Percentiles rank a stretch among this genome's conserved stretches.
Conservation (phyloP, 2,113 vertebrate genomes). For the Sylvilagus bachmani region DNA sequence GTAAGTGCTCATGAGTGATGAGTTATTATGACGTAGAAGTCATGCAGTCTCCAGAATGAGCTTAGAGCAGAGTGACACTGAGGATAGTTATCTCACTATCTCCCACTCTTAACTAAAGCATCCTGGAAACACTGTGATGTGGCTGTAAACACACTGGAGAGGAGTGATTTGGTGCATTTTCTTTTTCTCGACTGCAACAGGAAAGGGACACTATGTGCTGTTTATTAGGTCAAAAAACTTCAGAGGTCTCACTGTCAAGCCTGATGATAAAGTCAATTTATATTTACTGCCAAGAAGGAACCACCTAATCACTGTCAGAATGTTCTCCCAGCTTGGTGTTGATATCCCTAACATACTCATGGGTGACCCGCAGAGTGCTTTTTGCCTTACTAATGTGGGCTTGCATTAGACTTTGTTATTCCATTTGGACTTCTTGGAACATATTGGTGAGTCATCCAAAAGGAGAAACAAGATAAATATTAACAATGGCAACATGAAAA, state of each 20-base stretch:
- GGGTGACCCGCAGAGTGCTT: background rate
- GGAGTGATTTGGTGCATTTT: constrained; percentile 4
- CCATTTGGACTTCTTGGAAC: background rate
- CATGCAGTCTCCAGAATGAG: background rate
- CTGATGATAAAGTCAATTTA: constrained; percentile 17
- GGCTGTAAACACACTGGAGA: constrained; percentile 25
- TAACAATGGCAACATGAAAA: background rate
- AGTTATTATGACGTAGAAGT: background rate
- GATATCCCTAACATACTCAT: background rate
- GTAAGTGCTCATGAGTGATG: background rate
- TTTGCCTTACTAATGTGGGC: background rate
- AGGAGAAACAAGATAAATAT: background rate
- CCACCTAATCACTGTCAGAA: constrained; percentile 56
- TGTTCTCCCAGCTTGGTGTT: background rate
- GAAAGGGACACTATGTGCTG: constrained; percentile 44
- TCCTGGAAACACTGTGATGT: constrained; percentile 55
- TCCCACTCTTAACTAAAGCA: constrained; percentile 44
- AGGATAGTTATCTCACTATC: constrained; percentile 15
- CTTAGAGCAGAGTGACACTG: background rate
- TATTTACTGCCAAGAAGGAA: constrained; percentile 45
- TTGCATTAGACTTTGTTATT: background rate
- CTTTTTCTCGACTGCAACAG: constrained; percentile 33
- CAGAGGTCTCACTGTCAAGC: constrained; percentile 33
- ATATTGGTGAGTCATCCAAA: background rate
- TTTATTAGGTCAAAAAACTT: constrained; percentile 48